phyloP scores from a whole-genome alignment of 2,888 invertebrate genomes.

The Spisula subtruncata region DNA sequence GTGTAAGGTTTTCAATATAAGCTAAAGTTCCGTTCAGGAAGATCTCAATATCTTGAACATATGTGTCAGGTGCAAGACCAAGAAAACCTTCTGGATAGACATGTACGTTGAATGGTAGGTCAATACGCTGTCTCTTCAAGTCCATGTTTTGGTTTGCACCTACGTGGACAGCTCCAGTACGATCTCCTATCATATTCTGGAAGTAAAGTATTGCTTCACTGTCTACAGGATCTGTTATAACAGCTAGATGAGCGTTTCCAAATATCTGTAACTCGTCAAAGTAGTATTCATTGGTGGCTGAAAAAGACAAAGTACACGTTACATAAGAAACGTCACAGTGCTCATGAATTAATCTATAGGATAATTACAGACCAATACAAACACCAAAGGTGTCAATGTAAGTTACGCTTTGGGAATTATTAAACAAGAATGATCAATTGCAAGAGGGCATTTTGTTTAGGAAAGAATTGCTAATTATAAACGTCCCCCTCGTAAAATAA shows the following conservation, averaged over 20 bases:
- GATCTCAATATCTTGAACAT: constrained; percentile 78
- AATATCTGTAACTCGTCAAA: constrained; percentile 82
- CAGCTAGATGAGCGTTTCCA: constrained; percentile 80
- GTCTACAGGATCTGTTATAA: constrained; percentile 75
- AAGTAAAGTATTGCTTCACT: constrained; percentile 73
- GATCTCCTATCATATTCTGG: constrained; percentile 81
- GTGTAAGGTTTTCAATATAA: constrained; percentile 78
- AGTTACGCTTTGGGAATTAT: no score
- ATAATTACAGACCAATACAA: no score
- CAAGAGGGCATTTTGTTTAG: no score
- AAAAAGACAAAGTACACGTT: constrained; percentile 8
- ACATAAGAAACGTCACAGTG: no score
- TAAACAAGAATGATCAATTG: no score
- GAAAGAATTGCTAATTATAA: no score
- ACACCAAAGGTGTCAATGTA: no score
- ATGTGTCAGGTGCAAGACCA: constrained; percentile 80
- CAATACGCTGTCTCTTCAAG: constrained; percentile 74
- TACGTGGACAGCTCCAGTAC: constrained; percentile 80
- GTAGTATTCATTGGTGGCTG: constrained; percentile 74
- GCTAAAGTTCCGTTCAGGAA: constrained; percentile 80
- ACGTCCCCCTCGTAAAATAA: no score
- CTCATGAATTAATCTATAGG: no score
- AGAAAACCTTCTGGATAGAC: constrained; percentile 79
- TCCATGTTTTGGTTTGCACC: constrained; percentile 78
- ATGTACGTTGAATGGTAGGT: constrained; percentile 81